Base-by-base conservation (phyloP, 2,888 invertebrate genomes). In the Harpalus rubripes region DNA sequence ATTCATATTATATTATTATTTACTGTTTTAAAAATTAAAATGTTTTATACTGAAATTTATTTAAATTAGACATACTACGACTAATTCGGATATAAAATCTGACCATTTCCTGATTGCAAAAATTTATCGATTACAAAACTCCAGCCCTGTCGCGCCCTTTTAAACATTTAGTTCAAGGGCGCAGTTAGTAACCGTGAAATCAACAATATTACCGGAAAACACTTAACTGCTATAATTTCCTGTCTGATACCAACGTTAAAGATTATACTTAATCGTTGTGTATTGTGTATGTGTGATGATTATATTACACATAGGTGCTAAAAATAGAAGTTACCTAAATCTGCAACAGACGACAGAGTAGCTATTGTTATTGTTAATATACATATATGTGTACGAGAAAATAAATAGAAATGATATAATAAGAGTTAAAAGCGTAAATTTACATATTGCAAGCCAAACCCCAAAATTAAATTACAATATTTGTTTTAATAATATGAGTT, bases 191-290 rank as follows among this genome's bases (percentile, higher is more conserved):
- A 44, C 72, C 72, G 41, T 74, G 72, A 74, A 74, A 74, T 15
- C 16, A 44, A 44, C 41, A 22, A 44, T 74, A 44, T 44, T 74
- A 74, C 72, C 72, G 72, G 72, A 44, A 74, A 74, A 26, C 18
- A 74, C 32, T 68, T 68, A 68, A 68, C 68, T 16, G n/a, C 72
- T 44, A 15, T 44, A 74, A 74, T 74, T 74, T 74, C 72, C 72
- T 74, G 72, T 74, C 72, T 15, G 72, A 68, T 68, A 68, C 15
- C 68, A 68, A 68, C 68, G 32, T 68, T 68, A 39, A 74, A 74
- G 72, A 44, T 68, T 44, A 74, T 41, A 72, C 8, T 16, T 44
- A 72, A 44, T 72, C 15, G 18, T 8, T 74, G 15, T 59, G 18
- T 63, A 22, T 8, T 74, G 15, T 59, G 18, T 63, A 22, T 18